Conservation (phyloP, 2,113 vertebrate genomes). For the Tauraco erythrolophus region DNA sequence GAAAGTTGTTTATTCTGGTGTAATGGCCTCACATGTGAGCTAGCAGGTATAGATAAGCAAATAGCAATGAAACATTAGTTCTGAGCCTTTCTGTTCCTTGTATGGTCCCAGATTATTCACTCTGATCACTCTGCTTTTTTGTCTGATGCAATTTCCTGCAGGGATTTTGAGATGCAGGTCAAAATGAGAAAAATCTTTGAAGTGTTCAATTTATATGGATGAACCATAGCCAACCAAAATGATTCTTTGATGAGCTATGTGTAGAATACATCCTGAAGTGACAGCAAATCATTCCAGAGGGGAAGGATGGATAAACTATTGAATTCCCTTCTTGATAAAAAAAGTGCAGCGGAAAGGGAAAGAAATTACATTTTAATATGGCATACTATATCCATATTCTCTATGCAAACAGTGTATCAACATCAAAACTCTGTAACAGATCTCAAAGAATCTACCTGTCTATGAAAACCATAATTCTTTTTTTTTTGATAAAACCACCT, state of each 20-base stretch:
- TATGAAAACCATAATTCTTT: neutral
- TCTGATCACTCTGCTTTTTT: neutral
- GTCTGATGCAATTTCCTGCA: neutral
- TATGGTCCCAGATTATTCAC: neutral
- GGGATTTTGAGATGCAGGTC: conserved; percentile 12
- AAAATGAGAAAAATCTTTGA: conserved; percentile 35
- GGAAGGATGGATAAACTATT: neutral
- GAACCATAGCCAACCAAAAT: neutral
- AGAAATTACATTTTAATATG: neutral
- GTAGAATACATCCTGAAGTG: conserved; percentile 9
- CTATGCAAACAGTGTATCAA: neutral
- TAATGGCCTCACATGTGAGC: neutral
- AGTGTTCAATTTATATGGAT: conserved; percentile 13
- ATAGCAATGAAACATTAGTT: neutral
- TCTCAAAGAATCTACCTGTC: neutral
- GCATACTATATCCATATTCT: neutral
- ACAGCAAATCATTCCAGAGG: neutral
- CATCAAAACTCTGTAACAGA: neutral
- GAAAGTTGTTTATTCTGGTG: neutral
- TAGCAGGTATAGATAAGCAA: neutral
- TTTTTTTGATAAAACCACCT: neutral
- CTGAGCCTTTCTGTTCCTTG: neutral
- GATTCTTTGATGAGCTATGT: neutral
- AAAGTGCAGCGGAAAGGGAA: neutral
- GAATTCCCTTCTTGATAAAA: neutral